Percentiles rank a stretch among this genome's conserved stretches.
phyloP scores from a whole-genome alignment of 2,113 vertebrate genomes.

The Mus musculus region DNA sequence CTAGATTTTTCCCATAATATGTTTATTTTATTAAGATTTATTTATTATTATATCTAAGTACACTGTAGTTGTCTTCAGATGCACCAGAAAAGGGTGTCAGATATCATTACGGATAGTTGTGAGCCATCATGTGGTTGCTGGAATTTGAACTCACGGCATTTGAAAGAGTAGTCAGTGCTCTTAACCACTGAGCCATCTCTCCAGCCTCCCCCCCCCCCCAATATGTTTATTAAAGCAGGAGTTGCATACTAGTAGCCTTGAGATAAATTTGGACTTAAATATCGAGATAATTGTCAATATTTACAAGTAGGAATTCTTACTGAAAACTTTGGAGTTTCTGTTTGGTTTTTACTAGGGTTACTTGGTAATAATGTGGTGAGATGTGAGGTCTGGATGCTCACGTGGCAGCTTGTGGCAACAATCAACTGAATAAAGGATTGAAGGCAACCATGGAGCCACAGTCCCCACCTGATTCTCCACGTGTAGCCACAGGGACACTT shows the following conservation, averaged over 20 bases:
- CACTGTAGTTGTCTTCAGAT: no score
- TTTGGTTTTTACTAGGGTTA: not conserved
- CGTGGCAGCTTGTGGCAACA: not conserved
- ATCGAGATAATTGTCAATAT: not conserved
- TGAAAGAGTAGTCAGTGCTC: no score
- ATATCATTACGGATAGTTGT: no score
- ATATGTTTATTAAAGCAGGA: constrained; percentile 49
- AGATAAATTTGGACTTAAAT: constrained; percentile 35
- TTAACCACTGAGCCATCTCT: no score
- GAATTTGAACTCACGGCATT: no score
- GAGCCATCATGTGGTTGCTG: no score
- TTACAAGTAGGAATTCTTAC: not conserved
- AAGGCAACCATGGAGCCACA: not conserved
- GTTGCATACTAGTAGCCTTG: not conserved
- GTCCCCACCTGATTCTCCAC: not conserved
- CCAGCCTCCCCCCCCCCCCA: no score
- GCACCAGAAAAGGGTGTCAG: no score
- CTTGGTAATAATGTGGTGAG: not conserved
- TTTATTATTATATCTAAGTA: no score
- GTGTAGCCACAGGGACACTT: not conserved
- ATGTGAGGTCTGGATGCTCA: not conserved
- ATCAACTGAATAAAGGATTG: not conserved
- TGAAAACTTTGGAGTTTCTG: not conserved
- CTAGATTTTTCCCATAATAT: not conserved
- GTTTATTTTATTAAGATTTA: not conserved